These are phyloP conservation scores for Falco biarmicus DNA, from an alignment of 2,797 vertebrate genomes.

Conservation along the genomic window DNA sequence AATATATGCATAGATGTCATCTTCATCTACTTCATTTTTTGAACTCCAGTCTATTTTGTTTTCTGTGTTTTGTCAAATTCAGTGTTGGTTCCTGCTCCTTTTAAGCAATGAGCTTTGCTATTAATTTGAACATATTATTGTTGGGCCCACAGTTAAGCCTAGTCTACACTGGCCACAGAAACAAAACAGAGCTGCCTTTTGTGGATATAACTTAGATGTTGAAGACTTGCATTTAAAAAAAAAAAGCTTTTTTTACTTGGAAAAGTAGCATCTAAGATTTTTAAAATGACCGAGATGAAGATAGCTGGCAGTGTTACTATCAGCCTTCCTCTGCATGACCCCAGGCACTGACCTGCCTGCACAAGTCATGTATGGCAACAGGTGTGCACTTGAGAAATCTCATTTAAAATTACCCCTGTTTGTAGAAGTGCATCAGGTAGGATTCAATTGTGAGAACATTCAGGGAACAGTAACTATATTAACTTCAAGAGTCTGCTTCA, in stretches of 20 bases:
- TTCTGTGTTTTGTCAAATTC: not conserved
- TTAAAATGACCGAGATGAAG: not conserved
- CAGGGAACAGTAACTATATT: too few relatives aligned
- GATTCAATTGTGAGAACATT: not conserved
- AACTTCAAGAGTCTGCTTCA: not conserved
- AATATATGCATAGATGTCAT: not conserved
- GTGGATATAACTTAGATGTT: not conserved
- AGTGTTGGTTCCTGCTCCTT: not conserved
- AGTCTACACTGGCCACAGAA: not conserved
- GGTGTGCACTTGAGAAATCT: not conserved
- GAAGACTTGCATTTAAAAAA: fast-evolving
- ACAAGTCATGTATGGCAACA: not conserved
- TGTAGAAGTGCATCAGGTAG: not conserved
- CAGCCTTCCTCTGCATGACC: not conserved
- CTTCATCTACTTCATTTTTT: not conserved
- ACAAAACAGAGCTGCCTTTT: not conserved
- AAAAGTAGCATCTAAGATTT: not conserved
- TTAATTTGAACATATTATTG: not conserved
- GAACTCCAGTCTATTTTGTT: not conserved
- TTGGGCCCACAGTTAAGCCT: not conserved
- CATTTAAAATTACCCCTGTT: not conserved
- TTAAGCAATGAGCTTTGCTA: not conserved
- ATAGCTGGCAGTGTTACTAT: not conserved
- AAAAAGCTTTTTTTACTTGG: not conserved
- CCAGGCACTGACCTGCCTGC: not conserved